Conservation (phyloP, 2,113 vertebrate species). For the Ammodytes dubius region DNA sequence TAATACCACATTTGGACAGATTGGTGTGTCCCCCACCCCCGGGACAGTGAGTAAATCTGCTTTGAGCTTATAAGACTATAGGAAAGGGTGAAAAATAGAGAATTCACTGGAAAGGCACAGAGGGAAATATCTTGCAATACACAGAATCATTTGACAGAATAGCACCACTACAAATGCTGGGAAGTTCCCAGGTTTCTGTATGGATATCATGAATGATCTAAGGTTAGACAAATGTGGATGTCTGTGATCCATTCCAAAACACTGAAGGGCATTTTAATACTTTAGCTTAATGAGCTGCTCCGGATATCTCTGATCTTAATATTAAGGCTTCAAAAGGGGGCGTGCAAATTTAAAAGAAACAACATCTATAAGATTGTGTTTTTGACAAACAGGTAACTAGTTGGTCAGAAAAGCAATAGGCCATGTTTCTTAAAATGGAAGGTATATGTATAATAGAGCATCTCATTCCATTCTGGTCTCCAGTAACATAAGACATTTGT, state of each 20-base stretch:
- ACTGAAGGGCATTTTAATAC: neutral
- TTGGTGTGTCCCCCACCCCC: neutral
- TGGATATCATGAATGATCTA: neutral
- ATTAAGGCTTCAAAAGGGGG: neutral
- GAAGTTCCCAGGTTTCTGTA: neutral
- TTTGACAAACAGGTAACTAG: neutral
- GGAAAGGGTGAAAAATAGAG: neutral
- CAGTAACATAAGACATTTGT: neutral
- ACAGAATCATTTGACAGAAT: neutral
- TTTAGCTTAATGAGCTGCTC: neutral
- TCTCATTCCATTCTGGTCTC: neutral
- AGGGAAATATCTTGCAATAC: neutral
- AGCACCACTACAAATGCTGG: neutral
- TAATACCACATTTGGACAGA: constrained; percentile 23
- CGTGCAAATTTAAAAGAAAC: neutral
- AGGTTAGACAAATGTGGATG: neutral
- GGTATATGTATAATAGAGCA: neutral
- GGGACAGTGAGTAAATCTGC: constrained; percentile 24
- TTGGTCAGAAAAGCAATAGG: neutral
- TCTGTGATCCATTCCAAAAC: neutral
- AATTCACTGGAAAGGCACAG: neutral
- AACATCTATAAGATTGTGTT: neutral
- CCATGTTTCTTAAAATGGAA: neutral
- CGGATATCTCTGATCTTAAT: neutral
- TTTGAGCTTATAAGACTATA: constrained; percentile 22